These are phyloP conservation scores for Aplidium turbinatum DNA, from an alignment of 23 tunicate genomes.

Conservation along the genomic window DNA sequence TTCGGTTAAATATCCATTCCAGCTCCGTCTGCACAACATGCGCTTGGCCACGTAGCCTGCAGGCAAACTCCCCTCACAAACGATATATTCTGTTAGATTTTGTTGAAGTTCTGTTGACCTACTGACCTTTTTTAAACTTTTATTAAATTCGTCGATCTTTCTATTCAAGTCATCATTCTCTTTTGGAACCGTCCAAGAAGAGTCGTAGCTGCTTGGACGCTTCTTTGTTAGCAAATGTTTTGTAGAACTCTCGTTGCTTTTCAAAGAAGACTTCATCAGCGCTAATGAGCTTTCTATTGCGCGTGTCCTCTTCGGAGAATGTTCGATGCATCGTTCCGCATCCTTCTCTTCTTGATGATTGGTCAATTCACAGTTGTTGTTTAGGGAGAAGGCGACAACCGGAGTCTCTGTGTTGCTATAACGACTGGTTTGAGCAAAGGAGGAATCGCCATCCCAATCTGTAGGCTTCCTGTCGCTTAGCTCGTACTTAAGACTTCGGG, in stretches of 20 bases:
- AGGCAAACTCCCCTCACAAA: constrained; percentile 2
- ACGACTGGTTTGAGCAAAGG: not conserved
- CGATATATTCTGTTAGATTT: too few species aligned
- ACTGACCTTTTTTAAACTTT: not conserved
- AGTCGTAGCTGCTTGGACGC: constrained; percentile 31
- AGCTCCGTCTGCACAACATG: constrained; percentile 55
- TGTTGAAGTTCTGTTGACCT: not conserved
- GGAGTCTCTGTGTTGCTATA: constrained; percentile 27
- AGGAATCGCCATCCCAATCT: constrained; percentile 14
- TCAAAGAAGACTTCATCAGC: too few species aligned
- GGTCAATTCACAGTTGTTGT: too few species aligned
- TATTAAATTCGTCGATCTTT: not conserved
- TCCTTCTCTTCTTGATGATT: too few species aligned
- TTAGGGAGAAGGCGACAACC: not conserved
- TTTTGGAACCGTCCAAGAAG: not conserved
- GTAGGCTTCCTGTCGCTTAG: constrained; percentile 4
- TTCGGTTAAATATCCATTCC: constrained; percentile 42
- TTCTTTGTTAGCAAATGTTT: too few species aligned
- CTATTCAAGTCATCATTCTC: not conserved
- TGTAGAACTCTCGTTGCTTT: too few species aligned
- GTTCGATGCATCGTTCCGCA: too few species aligned
- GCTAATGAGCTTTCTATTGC: too few species aligned
- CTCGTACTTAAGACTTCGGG: constrained; percentile 2
- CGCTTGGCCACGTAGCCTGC: constrained; percentile 48
- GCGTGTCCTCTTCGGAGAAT: too few species aligned